Conservation (phyloP, 2,888 invertebrate genomes). For the Crossocerus cetratus region DNA sequence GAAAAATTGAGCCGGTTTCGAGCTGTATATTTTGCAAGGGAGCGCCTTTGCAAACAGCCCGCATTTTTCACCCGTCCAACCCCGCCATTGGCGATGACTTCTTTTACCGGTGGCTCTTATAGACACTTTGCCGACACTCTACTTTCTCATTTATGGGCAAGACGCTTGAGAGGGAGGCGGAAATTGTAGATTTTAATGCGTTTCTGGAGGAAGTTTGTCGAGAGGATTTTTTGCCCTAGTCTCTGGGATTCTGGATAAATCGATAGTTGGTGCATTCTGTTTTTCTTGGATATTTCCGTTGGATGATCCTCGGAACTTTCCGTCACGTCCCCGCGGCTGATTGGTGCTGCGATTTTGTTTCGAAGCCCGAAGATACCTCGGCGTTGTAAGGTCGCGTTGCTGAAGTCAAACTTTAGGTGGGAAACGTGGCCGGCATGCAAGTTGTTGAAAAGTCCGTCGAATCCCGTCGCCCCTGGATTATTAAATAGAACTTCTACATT, state of each 20-base stretch:
- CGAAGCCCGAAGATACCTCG: too few relatives aligned
- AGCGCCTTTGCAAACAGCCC: constrained; percentile 43
- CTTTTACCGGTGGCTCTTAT: constrained; percentile 9
- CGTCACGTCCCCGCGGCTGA: too few relatives aligned
- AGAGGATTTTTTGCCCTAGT: too few relatives aligned
- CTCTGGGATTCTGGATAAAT: too few relatives aligned
- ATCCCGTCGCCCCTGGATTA: neutral
- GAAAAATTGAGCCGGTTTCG: constrained; percentile 55
- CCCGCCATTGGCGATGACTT: constrained; percentile 15
- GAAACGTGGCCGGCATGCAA: neutral
- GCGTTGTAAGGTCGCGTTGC: neutral
- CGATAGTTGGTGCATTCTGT: too few relatives aligned
- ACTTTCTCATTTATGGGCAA: neutral
- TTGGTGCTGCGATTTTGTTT: too few relatives aligned
- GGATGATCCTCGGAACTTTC: too few relatives aligned
- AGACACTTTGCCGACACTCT: neutral
- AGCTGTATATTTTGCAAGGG: constrained; percentile 56
- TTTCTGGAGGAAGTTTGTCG: too few relatives aligned
- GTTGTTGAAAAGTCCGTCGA: neutral
- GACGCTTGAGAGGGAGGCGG: too few relatives aligned
- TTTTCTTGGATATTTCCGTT: too few relatives aligned
- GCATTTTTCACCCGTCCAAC: constrained; percentile 23
- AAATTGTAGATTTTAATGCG: too few relatives aligned
- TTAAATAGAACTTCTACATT: too few relatives aligned
- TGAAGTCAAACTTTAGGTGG: constrained; percentile 6